Evolutionary conservation across 2,888 invertebrate genomes (phyloP).

Genomic region (Amblyjoppa proteus): DNA sequence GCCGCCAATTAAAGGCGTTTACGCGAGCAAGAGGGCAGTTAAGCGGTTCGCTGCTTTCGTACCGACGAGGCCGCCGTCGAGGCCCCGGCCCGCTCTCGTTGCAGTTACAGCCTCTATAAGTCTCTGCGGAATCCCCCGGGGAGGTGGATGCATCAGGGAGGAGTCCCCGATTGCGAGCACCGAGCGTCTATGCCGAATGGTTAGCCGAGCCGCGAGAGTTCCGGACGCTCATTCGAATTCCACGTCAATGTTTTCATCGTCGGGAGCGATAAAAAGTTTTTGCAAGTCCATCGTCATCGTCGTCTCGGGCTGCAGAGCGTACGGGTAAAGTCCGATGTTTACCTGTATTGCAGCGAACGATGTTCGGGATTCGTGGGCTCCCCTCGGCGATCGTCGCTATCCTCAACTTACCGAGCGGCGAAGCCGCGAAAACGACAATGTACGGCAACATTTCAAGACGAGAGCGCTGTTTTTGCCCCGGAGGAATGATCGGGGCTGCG

Average conservation of each 20-base stretch:
- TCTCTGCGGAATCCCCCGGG: slow-evolving; percentile 49
- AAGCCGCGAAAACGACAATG: slow-evolving; percentile 59
- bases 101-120: slow-evolving; percentile 27
- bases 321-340: slow-evolving; percentile 29
- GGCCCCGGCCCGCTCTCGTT: slow-evolving; percentile 19
- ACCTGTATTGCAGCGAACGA: slow-evolving; percentile 22
- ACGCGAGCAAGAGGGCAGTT: slow-evolving; percentile 71
- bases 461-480: slow-evolving; percentile 45
- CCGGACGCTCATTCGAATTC: slow-evolving; percentile 58
- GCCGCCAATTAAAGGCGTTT: slow-evolving; percentile 73
- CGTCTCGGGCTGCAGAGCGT: slow-evolving; percentile 5
- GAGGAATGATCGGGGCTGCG: slow-evolving; percentile 38
- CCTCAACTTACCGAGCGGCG: background rate
- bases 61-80: slow-evolving; percentile 51
- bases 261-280: slow-evolving; percentile 53
- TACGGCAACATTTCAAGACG: slow-evolving; percentile 49
- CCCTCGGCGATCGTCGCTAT: background rate
- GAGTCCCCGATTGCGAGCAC: slow-evolving; percentile 6
- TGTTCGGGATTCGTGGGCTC: slow-evolving; percentile 6
- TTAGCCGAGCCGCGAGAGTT: background rate
- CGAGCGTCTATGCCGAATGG: slow-evolving; percentile 26
- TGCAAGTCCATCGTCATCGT: background rate
- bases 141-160: slow-evolving; percentile 20
- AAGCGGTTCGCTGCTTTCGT: slow-evolving; percentile 65
- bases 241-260: slow-evolving; percentile 66